Base-by-base conservation (phyloP, 2,888 invertebrate genomes). In the Hoplodrina blanda region DNA sequence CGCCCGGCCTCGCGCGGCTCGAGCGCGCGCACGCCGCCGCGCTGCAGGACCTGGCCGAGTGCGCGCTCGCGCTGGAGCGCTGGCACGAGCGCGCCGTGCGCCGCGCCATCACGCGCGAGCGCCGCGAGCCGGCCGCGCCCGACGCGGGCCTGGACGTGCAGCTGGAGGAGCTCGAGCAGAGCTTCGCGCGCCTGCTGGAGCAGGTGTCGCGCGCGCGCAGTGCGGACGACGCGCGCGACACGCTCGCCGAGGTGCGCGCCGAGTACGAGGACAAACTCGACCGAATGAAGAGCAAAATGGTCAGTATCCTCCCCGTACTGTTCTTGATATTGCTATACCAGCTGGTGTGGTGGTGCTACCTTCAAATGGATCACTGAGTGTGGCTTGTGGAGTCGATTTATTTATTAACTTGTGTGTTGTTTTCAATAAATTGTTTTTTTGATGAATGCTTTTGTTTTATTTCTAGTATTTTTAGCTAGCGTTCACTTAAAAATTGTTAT, bases 201-300 rank as follows among this genome's bases (percentile, higher is more conserved):
- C 92, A 94, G 8, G 92, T 95, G 2, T 1, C 86, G 4, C 89
- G 92, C 3, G 93, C 93, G 92, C 4, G 93, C 8, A 17, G 85
- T 82, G 20, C 91, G 89, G 1, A 92, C 57, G 92, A 91, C 53
- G 73, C 88, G 7, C 92, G 91, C 1, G 78, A 89, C 57, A 94
- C 95, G 0, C 89, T 97, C 55, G 94, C 95, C 89, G 97, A 97
- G 69, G 94, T 97, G 6, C 95, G 97, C 67, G 95, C 94, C 25
- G 97, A 98, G 86, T 97, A 98, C 88, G 98, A 98, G 85, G 96
- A 96, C 80, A 98, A 98, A 93, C 93, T 98, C 86, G 97, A 97
- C 87, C 97, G 97, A 91, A 97, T 98, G 97, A 98, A 98, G 90
- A 96, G 97, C 62, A 97, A 97, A 96, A 98, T 98, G 98, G 98